Base-by-base conservation (phyloP, 2,797 vertebrate genomes). In the Yasuhikotakia modesta region DNA sequence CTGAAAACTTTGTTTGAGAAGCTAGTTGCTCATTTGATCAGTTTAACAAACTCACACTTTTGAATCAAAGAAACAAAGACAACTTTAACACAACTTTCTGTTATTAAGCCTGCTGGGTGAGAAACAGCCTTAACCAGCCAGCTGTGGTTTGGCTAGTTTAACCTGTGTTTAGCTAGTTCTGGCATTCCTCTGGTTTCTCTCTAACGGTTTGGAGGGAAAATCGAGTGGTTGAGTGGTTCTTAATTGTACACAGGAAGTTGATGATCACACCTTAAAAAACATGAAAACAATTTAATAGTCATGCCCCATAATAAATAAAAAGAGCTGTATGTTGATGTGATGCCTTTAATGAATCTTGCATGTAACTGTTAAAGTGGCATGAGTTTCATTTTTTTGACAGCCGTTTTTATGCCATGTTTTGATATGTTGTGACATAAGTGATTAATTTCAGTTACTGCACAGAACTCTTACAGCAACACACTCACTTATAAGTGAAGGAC, bases 241-340 rank as follows among this genome's bases (percentile, higher is more conserved):
- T 69, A 57, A 82, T 81, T 65, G 74, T 64, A 85, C 70, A 82
- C 68, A 80, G 70, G 81, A 82, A 82, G 57, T 76, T 45, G 30
- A 76, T 61, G 27, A 35, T 74, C 61, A 71, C 6, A 4, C 27
- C 2, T 27, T 2, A 27, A 27, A 27, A 27, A 27, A 48, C 4
- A 48, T 48, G 0, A 48, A 4, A 3, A 46, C 1, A 46, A 43
- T 43, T 43, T n/a, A 50, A 50, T n/a, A n/a, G 17, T 50, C 48
- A 50, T 5, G 17, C 17, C 48, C 39, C 39, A 43, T 43, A 43
- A 43, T 10, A 11, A 43, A 11, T 43, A 43, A 43, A 43, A 10
- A 6, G 8, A 39, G 1, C 5, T 7, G 4, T 35, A 4, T 35
- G 6, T 8, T 39, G 35, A 39, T 39, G 35, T 39, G 35, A 39